Conservation (phyloP, 2,113 vertebrate species). For the Condylura cristata region DNA sequence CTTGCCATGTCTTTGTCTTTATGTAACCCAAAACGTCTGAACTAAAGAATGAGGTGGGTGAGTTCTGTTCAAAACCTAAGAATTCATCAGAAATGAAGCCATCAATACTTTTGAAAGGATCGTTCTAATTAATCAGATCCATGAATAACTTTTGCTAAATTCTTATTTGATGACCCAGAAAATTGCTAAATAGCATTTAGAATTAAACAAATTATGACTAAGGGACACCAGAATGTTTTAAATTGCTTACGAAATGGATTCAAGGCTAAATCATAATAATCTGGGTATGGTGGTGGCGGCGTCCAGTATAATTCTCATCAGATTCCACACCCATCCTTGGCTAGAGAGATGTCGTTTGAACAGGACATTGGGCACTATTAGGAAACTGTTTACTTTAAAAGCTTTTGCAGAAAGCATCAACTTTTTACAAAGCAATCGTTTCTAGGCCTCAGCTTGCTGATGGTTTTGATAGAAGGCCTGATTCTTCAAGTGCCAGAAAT, state of each 20-base stretch:
- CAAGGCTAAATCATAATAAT: not conserved
- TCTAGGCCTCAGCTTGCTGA: not conserved
- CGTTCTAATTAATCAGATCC: constrained; percentile 29
- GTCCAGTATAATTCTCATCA: not conserved
- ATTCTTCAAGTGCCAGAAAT: not conserved
- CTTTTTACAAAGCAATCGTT: not conserved
- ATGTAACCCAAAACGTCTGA: constrained; percentile 70
- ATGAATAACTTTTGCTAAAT: constrained; percentile 29
- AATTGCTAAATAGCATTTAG: constrained; percentile 6
- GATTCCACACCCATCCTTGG: not conserved
- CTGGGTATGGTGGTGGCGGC: not conserved
- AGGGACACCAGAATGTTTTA: not conserved
- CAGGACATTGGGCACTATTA: not conserved
- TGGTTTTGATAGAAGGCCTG: not conserved
- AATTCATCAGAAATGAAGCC: constrained; percentile 41
- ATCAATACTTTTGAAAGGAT: constrained; percentile 42
- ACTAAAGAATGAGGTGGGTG: constrained; percentile 19
- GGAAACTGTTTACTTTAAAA: constrained; percentile 20
- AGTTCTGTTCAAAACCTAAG: constrained; percentile 48
- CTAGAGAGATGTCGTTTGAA: not conserved
- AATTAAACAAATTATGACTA: not conserved
- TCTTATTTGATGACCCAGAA: constrained; percentile 40
- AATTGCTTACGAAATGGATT: constrained; percentile 43
- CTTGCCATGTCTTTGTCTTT: constrained; percentile 69
- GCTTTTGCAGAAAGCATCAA: not conserved